These are phyloP conservation scores for Phrynosoma blainvillii DNA, from an alignment of 2,113 vertebrate genomes.

Conservation along the genomic window DNA sequence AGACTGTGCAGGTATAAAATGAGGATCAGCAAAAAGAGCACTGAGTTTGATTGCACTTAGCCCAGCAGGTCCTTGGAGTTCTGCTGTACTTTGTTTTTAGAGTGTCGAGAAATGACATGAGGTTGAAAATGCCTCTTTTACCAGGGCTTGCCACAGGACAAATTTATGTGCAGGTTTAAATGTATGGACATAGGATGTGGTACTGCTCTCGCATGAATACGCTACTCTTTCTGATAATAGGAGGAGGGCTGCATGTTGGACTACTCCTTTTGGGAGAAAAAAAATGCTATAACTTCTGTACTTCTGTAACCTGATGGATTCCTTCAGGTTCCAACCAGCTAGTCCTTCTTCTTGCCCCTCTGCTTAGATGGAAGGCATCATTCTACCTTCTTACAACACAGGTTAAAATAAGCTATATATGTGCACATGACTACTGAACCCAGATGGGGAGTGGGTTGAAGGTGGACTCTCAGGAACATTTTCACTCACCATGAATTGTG, in stretches of 20 bases:
- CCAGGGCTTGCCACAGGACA: not conserved
- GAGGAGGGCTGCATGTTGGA: not conserved
- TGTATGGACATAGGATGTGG: not conserved
- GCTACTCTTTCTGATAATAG: not conserved
- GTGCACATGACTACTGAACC: not conserved
- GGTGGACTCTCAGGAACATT: not conserved
- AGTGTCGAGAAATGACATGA: not conserved
- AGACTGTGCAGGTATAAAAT: not conserved
- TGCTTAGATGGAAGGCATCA: too few species aligned
- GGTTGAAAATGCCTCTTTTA: not conserved
- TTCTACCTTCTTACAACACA: too few species aligned
- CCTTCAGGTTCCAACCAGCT: too few species aligned
- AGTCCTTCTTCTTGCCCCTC: too few species aligned
- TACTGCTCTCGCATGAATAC: not conserved
- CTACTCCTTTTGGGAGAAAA: not conserved
- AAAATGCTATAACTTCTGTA: too few species aligned
- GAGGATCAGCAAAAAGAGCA: not conserved
- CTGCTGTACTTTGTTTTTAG: not conserved
- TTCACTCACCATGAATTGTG: not conserved
- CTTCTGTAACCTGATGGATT: too few species aligned
- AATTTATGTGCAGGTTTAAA: not conserved
- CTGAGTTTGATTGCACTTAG: not conserved
- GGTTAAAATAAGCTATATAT: too few species aligned
- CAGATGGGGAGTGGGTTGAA: not conserved
- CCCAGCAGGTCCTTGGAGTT: not conserved